Conservation (phyloP, 2,113 vertebrate genomes). For the Dipodomys merriami region DNA sequence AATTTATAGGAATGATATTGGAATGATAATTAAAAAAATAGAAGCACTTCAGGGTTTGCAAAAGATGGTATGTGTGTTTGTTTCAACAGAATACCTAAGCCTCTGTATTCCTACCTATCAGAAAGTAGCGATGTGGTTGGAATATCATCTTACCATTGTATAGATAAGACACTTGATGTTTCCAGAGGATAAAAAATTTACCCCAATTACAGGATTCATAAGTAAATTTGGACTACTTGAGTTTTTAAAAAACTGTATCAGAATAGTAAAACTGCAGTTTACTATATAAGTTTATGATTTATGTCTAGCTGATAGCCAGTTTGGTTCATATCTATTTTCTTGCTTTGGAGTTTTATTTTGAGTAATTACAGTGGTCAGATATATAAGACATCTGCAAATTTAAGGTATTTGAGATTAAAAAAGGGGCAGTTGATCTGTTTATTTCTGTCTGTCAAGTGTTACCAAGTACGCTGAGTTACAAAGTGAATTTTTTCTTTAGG, state of each 20-base stretch:
- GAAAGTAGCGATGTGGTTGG: not conserved
- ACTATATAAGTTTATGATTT: not conserved
- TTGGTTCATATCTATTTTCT: not conserved
- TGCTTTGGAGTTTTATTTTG: not conserved
- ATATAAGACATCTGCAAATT: not conserved
- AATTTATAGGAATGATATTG: too few species aligned
- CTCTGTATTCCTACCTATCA: not conserved
- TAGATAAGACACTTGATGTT: not conserved
- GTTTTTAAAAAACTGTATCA: too few species aligned
- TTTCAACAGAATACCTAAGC: not conserved
- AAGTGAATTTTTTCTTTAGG: too few species aligned
- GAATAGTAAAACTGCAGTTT: too few species aligned
- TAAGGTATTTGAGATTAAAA: not conserved
- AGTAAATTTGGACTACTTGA: not conserved
- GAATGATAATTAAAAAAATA: not conserved
- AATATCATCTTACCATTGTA: too few species aligned
- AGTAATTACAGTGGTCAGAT: not conserved
- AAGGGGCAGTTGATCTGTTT: not conserved
- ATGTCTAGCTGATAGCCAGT: not conserved
- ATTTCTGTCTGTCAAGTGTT: not conserved
- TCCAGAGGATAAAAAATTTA: not conserved
- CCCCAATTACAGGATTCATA: not conserved
- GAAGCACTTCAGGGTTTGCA: not conserved
- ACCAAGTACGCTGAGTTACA: not conserved
- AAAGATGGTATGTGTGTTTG: not conserved